A percentile compares a stretch with the other conserved stretches of the same genome.
Conservation (phyloP, 2,888 invertebrate genomes). For the Caenorhabditis sinica region DNA sequence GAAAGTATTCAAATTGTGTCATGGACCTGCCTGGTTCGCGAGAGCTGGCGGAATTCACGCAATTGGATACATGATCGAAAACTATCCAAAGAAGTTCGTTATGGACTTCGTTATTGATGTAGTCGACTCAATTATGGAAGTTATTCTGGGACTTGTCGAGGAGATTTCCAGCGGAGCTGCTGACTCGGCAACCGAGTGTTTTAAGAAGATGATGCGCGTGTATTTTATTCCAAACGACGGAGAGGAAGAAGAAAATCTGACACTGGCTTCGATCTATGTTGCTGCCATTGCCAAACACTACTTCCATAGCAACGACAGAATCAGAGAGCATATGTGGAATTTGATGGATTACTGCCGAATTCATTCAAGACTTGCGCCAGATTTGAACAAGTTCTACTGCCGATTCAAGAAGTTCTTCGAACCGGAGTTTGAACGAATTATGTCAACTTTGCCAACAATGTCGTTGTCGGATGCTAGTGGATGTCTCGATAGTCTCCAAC, state of each 20-base stretch:
- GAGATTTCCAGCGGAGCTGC: constrained; percentile 93
- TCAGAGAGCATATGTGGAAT: constrained; percentile 34
- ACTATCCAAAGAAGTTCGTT: constrained; percentile 87
- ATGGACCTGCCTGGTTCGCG: constrained; percentile 98
- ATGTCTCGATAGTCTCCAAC: constrained; percentile 44
- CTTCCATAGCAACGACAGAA: constrained; percentile 52
- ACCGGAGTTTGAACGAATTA: constrained; percentile 29
- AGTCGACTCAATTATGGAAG: constrained; percentile 86
- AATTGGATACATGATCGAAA: constrained; percentile 92
- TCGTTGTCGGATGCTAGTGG: constrained; percentile 52
- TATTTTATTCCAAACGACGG: constrained; percentile 29
- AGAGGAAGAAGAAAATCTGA: constrained; percentile 24
- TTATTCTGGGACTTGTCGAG: constrained; percentile 68
- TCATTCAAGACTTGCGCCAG: constrained; percentile 20
- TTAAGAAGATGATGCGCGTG: constrained; percentile 90
- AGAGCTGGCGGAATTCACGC: constrained; percentile 90
- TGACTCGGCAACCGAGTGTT: constrained; percentile 94
- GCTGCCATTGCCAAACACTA: constrained; percentile 41
- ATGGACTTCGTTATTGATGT: constrained; percentile 90
- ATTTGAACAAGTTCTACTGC: constrained; percentile 29
- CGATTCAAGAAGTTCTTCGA: constrained; percentile 58
- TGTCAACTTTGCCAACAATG: constrained; percentile 54
- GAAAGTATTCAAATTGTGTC: constrained; percentile 94
- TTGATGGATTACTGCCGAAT: constrained; percentile 25
- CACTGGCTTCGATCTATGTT: constrained; percentile 34